Conservation (phyloP, 2,797 vertebrate genomes). For the Mormyrops boulengeri region DNA sequence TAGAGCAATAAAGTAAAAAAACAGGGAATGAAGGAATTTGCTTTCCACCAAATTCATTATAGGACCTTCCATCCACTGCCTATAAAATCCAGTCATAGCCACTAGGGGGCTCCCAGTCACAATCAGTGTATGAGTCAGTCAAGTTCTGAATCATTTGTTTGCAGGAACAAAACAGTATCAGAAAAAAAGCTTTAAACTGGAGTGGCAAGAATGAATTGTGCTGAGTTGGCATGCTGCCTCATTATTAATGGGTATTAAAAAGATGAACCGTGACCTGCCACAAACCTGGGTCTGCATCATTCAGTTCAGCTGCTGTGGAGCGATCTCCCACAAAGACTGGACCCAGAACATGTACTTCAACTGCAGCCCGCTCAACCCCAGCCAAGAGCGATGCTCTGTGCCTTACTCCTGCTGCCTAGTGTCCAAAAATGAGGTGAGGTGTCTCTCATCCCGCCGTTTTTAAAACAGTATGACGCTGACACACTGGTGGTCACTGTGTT, state of each 20-base stretch:
- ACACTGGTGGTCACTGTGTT: not conserved
- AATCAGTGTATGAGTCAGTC: not conserved
- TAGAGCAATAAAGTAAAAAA: too few relatives aligned
- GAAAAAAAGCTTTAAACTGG: not conserved
- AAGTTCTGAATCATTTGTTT: not conserved
- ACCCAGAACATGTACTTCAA: slow-evolving; percentile 89
- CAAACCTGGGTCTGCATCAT: not conserved
- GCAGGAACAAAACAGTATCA: not conserved
- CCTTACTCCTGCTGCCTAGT: slow-evolving; percentile 86
- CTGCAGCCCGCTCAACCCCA: slow-evolving; percentile 72
- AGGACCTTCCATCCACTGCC: not conserved
- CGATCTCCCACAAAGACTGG: slow-evolving; percentile 79
- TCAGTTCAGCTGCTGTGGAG: slow-evolving; percentile 89
- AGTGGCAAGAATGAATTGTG: not conserved
- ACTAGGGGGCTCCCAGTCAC: slow-evolving; percentile 4
- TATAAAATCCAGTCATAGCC: not conserved
- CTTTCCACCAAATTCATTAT: not conserved
- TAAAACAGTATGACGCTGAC: not conserved
- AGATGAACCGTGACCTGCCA: not conserved
- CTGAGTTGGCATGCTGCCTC: not conserved
- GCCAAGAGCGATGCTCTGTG: slow-evolving; percentile 81
- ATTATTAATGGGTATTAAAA: not conserved
- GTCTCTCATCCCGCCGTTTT: not conserved
- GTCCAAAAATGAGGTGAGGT: slow-evolving; percentile 56
- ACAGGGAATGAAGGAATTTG: not conserved